A percentile compares a stretch with the other conserved stretches of the same genome.
phyloP scores from a whole-genome alignment of 2,888 invertebrate species.

The Idaea straminata region DNA sequence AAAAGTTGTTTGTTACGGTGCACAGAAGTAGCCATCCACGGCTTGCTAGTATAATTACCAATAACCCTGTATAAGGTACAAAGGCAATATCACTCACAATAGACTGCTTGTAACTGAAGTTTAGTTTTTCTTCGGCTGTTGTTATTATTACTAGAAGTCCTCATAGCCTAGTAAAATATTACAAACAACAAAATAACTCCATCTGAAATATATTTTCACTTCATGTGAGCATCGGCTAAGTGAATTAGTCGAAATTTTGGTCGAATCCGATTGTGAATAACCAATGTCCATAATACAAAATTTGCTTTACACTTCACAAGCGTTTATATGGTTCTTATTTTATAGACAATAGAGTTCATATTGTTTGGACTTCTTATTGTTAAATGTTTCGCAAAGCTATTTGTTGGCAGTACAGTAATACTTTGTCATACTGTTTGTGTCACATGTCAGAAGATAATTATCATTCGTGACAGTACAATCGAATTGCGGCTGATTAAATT shows the following conservation, averaged over 20 bases:
- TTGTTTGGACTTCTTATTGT: conserved; percentile 10
- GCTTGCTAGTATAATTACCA: no score
- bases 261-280: conserved; percentile 28
- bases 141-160: no score
- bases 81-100: no score
- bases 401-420: conserved; percentile 28
- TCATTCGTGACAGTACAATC: conserved; percentile 36
- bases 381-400: conserved; percentile 6
- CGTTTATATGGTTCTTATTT: background rate
- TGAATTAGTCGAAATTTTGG: conserved; percentile 23
- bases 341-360: background rate
- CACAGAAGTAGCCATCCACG: no score
- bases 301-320: background rate
- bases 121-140: no score
- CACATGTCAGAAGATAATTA: conserved; percentile 44
- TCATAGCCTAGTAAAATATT: no score
- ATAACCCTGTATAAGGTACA: no score
- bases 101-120: no score
- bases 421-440: conserved; percentile 36
- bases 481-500: conserved; percentile 34
- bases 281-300: conserved; percentile 18
- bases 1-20: no score
- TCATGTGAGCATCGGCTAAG: conserved; percentile 12
- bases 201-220: conserved; percentile 10
- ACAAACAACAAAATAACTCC: no score